A percentile compares a stretch with the other conserved stretches of the same genome.
phyloP scores from a whole-genome alignment of 2,888 invertebrate genomes.

The Tenthredo mesomela region DNA sequence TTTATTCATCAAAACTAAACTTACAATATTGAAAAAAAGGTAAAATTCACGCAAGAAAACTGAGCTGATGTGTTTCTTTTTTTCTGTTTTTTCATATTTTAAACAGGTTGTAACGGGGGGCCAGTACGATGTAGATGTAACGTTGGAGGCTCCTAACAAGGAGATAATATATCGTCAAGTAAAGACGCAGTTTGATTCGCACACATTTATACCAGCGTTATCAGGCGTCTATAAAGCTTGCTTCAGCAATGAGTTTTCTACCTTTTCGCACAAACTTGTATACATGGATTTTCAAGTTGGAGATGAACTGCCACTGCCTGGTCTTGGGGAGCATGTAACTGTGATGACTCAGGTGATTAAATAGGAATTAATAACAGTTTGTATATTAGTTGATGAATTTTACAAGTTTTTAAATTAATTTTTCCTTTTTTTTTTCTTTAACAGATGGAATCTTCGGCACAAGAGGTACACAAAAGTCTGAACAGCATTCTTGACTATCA shows the following conservation, averaged over 20 bases:
- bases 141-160: constrained; percentile 91
- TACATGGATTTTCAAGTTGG: constrained; percentile 99
- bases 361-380: constrained; percentile 1
- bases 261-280: constrained; percentile 98
- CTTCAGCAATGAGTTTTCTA: constrained; percentile 99
- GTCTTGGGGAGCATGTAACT: constrained; percentile 92
- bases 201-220: constrained; percentile 88
- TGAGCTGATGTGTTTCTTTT: not conserved
- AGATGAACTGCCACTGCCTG: constrained; percentile 91
- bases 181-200: constrained; percentile 97
- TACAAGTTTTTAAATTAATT: not conserved
- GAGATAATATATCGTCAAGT: constrained; percentile 94
- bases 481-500: constrained; percentile 96
- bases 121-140: constrained; percentile 98
- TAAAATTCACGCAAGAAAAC: not conserved
- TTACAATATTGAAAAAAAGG: not conserved
- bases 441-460: constrained; percentile 95
- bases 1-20: too few relatives aligned
- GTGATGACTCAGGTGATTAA: constrained; percentile 92
- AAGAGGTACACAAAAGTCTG: constrained; percentile 93
- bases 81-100: not conserved
- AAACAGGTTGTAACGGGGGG: constrained; percentile 98
- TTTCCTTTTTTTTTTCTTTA: constrained; percentile 66
- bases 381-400: not conserved
- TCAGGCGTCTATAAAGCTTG: constrained; percentile 92